phyloP scores from a whole-genome alignment of 2,113 vertebrate genomes.

The Trichechus manatus region DNA sequence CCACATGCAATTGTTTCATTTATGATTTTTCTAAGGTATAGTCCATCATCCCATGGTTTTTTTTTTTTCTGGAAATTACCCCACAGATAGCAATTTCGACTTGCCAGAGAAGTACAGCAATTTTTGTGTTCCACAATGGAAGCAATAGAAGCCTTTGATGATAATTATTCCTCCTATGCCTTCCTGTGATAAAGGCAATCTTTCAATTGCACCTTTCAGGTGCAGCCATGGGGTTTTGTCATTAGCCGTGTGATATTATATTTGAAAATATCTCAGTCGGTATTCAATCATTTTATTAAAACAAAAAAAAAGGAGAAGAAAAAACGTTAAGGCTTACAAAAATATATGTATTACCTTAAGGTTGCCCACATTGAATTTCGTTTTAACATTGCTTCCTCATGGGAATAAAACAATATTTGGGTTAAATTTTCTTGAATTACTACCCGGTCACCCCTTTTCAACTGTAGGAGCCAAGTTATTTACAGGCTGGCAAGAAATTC shows the following conservation, averaged over 20 bases:
- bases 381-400: constrained; percentile 2
- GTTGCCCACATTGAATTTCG: neutral
- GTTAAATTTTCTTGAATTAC: constrained; percentile 41
- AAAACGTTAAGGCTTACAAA: constrained; percentile 6
- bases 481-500: constrained; percentile 22
- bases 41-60: constrained; percentile 19
- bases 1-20: neutral
- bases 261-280: constrained; percentile 48
- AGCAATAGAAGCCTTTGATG: constrained; percentile 53
- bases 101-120: constrained; percentile 37
- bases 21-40: constrained; percentile 55
- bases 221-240: constrained; percentile 23
- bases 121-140: constrained; percentile 50
- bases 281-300: constrained; percentile 25
- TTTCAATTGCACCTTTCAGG: constrained; percentile 60
- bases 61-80: constrained; percentile 67
- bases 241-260: constrained; percentile 13
- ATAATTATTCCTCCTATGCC: constrained; percentile 64
- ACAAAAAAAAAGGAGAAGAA: neutral
- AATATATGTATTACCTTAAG: neutral
- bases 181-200: constrained; percentile 65
- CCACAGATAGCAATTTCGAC: constrained; percentile 52
- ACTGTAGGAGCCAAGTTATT: neutral
- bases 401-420: neutral
- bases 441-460: constrained; percentile 12